phyloP scores from a whole-genome alignment of 1,140 invertebrate species.

The Papilio dardanus region DNA sequence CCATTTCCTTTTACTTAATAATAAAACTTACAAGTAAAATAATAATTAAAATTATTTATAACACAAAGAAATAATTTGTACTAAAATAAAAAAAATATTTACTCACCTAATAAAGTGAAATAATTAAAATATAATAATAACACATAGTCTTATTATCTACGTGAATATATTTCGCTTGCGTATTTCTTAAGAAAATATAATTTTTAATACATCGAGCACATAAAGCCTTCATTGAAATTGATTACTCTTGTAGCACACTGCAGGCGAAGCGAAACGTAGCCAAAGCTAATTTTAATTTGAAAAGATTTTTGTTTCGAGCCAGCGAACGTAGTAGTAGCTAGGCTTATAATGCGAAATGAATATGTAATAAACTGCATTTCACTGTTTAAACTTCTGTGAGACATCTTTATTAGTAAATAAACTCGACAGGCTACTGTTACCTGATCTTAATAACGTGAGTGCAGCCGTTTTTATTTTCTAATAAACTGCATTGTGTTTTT shows the following conservation, averaged over 20 bases:
- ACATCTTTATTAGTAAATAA: too few species aligned
- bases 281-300: background rate
- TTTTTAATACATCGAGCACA: conserved; percentile 1
- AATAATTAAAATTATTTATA: background rate
- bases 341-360: too few species aligned
- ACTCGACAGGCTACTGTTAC: too few species aligned
- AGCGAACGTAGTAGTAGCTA: background rate
- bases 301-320: background rate
- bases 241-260: background rate
- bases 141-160: background rate
- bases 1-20: background rate
- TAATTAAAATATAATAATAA: background rate
- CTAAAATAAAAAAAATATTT: conserved; percentile 28
- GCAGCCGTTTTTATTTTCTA: too few species aligned
- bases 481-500: too few species aligned
- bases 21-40: conserved; percentile 15
- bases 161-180: background rate
- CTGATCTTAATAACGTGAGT: too few species aligned
- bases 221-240: background rate
- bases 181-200: conserved; percentile 11
- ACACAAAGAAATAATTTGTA: conserved; percentile 9
- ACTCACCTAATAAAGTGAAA: background rate
- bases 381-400: too few species aligned
- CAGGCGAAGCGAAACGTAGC: background rate
- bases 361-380: too few species aligned